phyloP scores from a whole-genome alignment of 2,113 vertebrate species.

The Apaloderma vittatum region DNA sequence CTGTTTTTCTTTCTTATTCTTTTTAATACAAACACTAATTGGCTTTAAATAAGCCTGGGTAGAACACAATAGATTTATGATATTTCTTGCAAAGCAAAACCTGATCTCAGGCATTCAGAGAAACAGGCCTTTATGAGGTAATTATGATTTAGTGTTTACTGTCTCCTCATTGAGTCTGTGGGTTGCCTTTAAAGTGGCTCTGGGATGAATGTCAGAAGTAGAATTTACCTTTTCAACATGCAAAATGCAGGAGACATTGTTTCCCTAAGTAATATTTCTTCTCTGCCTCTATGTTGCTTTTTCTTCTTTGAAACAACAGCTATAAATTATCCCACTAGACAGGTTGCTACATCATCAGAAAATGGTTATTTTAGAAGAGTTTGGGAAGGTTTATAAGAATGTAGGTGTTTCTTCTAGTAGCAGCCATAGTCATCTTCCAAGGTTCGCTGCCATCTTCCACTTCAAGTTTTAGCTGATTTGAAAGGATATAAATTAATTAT shows the following conservation, averaged over 20 bases:
- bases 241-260: conserved; percentile 61
- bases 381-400: background rate
- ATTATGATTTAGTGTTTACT: conserved; percentile 82
- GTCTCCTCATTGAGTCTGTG: conserved; percentile 71
- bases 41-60: conserved; percentile 74
- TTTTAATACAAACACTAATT: conserved; percentile 78
- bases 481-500: background rate
- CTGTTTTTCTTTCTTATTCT: conserved; percentile 67
- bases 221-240: conserved; percentile 76
- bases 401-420: background rate
- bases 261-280: conserved; percentile 55
- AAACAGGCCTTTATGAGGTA: conserved; percentile 76
- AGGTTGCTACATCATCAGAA: conserved; percentile 62
- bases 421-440: background rate
- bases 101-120: conserved; percentile 65
- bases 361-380: conserved; percentile 47
- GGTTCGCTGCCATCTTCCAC: background rate
- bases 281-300: background rate
- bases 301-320: background rate
- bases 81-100: conserved; percentile 69
- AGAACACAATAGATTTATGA: conserved; percentile 76
- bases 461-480: background rate
- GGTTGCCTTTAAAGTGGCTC: conserved; percentile 74
- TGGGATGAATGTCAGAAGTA: conserved; percentile 70
- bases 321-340: conserved; percentile 56